phyloP scores from a whole-genome alignment of 2,888 invertebrate species.

The Dasysyrphus tricinctus region DNA sequence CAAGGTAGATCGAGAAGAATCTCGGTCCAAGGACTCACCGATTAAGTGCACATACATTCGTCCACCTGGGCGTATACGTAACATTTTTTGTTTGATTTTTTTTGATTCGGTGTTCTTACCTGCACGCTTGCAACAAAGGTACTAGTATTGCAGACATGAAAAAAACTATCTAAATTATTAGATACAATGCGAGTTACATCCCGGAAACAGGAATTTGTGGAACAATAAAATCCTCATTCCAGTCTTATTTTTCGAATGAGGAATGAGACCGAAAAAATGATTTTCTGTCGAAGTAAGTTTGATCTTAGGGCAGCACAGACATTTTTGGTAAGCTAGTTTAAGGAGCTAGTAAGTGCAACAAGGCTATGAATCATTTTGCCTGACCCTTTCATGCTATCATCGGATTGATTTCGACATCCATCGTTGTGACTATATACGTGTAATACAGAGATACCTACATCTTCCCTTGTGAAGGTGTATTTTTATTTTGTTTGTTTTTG shows the following conservation, averaged over 20 bases:
- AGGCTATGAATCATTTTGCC: neutral
- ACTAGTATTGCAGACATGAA: neutral
- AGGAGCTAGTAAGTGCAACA: conserved; percentile 5
- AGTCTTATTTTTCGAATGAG: no score
- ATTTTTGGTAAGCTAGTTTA: neutral
- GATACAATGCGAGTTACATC: no score
- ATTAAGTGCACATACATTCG: conserved; percentile 51
- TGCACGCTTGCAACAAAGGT: neutral
- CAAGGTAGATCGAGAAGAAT: conserved; percentile 57
- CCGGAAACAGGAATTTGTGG: no score
- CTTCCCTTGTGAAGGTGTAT: neutral
- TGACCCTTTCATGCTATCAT: conserved; percentile 7
- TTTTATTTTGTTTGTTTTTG: neutral
- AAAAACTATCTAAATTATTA: neutral
- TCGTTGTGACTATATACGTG: neutral
- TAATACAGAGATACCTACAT: neutral
- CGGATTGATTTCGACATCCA: conserved; percentile 41
- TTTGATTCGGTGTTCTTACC: neutral
- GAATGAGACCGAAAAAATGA: no score
- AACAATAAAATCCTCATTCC: no score
- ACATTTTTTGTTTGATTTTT: conserved; percentile 31
- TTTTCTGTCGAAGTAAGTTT: no score
- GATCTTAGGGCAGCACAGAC: no score
- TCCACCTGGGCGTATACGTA: conserved; percentile 58
- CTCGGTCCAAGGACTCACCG: conserved; percentile 66